These are phyloP conservation scores for Ctena decussata DNA, from an alignment of 2,888 invertebrate genomes.

Conservation along the genomic window DNA sequence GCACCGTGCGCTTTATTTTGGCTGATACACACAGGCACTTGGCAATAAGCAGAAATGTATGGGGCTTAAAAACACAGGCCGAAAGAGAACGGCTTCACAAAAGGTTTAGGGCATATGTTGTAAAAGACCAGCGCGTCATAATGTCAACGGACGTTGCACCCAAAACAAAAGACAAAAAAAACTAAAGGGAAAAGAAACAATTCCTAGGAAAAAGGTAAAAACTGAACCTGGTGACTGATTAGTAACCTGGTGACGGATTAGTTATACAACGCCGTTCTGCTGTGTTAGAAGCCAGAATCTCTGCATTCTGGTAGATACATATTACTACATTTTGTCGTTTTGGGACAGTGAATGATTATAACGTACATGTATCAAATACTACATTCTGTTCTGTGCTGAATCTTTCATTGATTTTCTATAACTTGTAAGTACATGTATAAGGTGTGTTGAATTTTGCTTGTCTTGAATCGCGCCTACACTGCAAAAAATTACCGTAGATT, in stretches of 20 bases:
- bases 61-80: conserved; percentile 18
- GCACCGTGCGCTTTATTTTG: not conserved
- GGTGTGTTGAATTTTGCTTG: too few species aligned
- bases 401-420: too few species aligned
- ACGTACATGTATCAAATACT: too few species aligned
- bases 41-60: conserved; percentile 2
- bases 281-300: not conserved
- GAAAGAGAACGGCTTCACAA: not conserved
- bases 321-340: not conserved
- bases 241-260: too few species aligned
- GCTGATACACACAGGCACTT: conserved; percentile 6
- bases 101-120: not conserved
- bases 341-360: too few species aligned
- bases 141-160: not conserved
- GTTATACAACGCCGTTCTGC: conserved; percentile 1
- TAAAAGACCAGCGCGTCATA: not conserved
- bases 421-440: too few species aligned
- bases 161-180: too few species aligned
- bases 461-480: too few species aligned
- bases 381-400: too few species aligned
- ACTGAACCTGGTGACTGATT: not conserved
- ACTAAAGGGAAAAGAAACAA: too few species aligned
- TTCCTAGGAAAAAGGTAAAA: not conserved
- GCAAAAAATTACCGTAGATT: too few species aligned
- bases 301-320: not conserved